Percentiles rank a stretch among this genome's conserved stretches.
phyloP scores from a whole-genome alignment of 2,797 vertebrate genomes.

The Fundulus diaphanus region DNA sequence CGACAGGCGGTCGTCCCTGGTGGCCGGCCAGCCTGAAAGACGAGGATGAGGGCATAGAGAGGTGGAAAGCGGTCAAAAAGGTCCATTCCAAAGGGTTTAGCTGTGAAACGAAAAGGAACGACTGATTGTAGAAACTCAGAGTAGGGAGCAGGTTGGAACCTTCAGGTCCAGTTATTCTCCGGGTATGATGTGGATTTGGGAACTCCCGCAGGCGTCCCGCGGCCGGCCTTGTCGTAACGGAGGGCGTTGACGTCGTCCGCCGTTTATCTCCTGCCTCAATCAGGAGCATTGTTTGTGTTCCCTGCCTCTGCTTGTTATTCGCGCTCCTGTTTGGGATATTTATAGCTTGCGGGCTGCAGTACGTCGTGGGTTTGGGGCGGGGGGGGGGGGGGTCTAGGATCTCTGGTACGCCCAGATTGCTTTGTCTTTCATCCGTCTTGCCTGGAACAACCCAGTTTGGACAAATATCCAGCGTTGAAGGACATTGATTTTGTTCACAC shows the following conservation, averaged over 20 bases:
- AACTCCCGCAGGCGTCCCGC: constrained; percentile 21
- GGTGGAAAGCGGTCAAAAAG: constrained; percentile 8
- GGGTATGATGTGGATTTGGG: constrained; percentile 15
- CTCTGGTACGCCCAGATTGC: constrained; percentile 2
- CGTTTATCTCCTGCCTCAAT: constrained; percentile 18
- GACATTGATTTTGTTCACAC: too few relatives aligned
- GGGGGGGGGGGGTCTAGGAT: not conserved
- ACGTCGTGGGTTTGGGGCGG: too few relatives aligned
- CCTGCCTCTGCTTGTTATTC: constrained; percentile 35
- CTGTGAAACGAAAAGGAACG: constrained; percentile 15
- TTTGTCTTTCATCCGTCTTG: constrained; percentile 1
- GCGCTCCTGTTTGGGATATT: constrained; percentile 29
- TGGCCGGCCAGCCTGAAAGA: constrained; percentile 53
- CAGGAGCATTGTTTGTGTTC: constrained; percentile 22
- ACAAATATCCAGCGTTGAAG: not conserved
- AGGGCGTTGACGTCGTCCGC: not conserved
- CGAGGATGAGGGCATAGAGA: constrained; percentile 36
- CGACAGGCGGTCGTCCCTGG: constrained; percentile 50
- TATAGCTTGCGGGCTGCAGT: constrained; percentile 24
- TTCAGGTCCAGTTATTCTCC: constrained; percentile 12
- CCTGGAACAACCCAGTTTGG: not conserved
- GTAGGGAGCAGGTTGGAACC: constrained; percentile 24
- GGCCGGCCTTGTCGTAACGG: constrained; percentile 1
- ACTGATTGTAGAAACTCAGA: constrained; percentile 36
- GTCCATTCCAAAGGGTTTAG: constrained; percentile 17